Base-by-base conservation (phyloP, 2,797 vertebrate species). In the Galaxias olidus region DNA sequence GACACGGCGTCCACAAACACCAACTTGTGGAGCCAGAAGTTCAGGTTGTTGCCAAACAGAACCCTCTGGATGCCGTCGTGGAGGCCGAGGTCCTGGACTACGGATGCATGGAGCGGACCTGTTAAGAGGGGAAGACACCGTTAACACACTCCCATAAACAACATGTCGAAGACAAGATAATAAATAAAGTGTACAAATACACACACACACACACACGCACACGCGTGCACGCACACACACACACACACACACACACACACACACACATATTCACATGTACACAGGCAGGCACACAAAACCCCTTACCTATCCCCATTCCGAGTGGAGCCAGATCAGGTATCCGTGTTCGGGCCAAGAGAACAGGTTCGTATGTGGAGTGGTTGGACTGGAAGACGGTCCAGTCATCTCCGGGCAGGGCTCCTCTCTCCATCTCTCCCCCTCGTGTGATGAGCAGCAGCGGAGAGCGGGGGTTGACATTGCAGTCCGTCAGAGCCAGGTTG, bases 361-460 rank as follows among this genome's bases (percentile, higher is more conserved):
- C 94, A 0, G 97, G 96, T 87, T 98, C 96, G 0, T 98, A 98
- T n/a, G 97, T 98, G 46, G 97, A 98, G 85, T 98, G 97, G 90
- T 99, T 98, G 68, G 96, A 98, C 89, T 99, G 97, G 87, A 99
- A 99, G 65, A 99, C 96, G 0, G 97, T 99, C 97, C 97, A 99
- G 87, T 99, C 96, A n/a, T 98, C 97, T 0, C 97, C 97, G 0
- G 97, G 97, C 50, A 99, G 92, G n/a, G 96, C 93, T 0, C 96
- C 97, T 8, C 94, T 95, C 81, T 96, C 93, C 44, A 96, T 93
- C 86, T 98, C 95, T 0, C 94, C 94, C 15, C 96, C 94, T 45
- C 94, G 93, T 0, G 96, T 98, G 88, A 98, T 97, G 8, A 97
- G 96, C 49, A 99, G 93, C 65, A 99, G 90, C 0, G 97, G 97